Evolutionary conservation across 1,140 invertebrate species (phyloP).

Genomic region (Leptinotarsa undecemlineata): DNA sequence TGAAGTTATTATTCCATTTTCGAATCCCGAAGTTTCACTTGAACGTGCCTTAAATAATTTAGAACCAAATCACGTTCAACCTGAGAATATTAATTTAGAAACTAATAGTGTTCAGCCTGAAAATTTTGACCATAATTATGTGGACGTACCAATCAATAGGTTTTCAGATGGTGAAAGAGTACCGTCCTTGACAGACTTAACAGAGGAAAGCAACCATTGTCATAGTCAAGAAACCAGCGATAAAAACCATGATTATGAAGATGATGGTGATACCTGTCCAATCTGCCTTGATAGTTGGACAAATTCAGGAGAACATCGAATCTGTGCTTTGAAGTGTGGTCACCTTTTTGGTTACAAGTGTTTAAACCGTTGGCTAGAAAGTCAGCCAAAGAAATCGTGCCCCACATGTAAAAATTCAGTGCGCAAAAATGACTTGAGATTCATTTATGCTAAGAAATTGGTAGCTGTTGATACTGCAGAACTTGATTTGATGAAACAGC

Average conservation of each 20-base stretch:
- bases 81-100: not conserved
- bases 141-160: not conserved
- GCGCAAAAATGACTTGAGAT: constrained; percentile 68
- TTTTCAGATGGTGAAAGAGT: not conserved
- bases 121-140: not conserved
- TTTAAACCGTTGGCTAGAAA: constrained; percentile 77
- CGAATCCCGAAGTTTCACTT: constrained; percentile 10
- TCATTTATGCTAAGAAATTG: constrained; percentile 63
- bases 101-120: not conserved
- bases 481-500: constrained; percentile 59
- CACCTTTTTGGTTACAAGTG: constrained; percentile 87
- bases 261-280: constrained; percentile 74
- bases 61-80: not conserved
- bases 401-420: constrained; percentile 86
- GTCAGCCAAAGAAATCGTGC: constrained; percentile 62
- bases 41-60: not conserved
- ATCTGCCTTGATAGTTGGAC: constrained; percentile 89
- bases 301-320: constrained; percentile 80
- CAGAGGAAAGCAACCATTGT: constrained; percentile 13
- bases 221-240: not conserved
- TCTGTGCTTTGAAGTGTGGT: constrained; percentile 84
- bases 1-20: constrained; percentile 16
- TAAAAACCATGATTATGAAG: constrained; percentile 37
- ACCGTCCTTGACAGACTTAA: not conserved
- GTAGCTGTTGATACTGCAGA: constrained; percentile 60